Evolutionary conservation across 1,140 invertebrate species (phyloP), one percentile per base, ranked within the genome.

Genomic region (Bombus confusus): DNA sequence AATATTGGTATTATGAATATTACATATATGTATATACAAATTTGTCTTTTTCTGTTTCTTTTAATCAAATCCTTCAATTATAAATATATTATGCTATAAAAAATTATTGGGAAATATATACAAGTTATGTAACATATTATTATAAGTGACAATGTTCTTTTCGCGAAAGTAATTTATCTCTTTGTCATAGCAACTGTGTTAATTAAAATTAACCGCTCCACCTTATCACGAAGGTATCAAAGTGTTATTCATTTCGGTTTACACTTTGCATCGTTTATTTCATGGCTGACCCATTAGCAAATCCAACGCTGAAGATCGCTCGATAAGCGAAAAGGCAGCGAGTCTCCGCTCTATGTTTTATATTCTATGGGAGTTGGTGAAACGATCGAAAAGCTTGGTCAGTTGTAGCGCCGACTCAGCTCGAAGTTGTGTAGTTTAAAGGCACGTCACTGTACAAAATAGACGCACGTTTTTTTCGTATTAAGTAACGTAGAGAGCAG

Each of bases 321-420:
- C 31, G 76, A 81, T 80, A 85, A 74, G 57, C 28, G 15, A 43
- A n/a, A 71, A 83, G 15, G 15, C 62, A 72, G 47, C 28, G 85
- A 83, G 85, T 75, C 57, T 52, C 80, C 80, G 10, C 73, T 86
- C 85, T 86, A 72, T 37, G 80, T 83, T 66, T 34, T 41, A 62
- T 68, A 71, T 83, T 71, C 73, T 66, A 76, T 83, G 79, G 73
- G 80, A 80, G 88, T 87, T 80, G 92, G 92, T 92, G 89, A 88
- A 92, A 92, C 93, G 93, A 95, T 94, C 94, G 93, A 94, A 94
- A 92, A 92, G 91, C 90, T 83, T 85, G 87, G 90, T 93, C 92
- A 94, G 94, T 94, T 94, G 94, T 94, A 94, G 94, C 94, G 94
- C 93, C 94, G 94, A 94, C 94, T 93, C 93, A 93, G 93, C 93